Conservation (phyloP, 2,797 vertebrate species). For the Chloroceryle amazona region DNA sequence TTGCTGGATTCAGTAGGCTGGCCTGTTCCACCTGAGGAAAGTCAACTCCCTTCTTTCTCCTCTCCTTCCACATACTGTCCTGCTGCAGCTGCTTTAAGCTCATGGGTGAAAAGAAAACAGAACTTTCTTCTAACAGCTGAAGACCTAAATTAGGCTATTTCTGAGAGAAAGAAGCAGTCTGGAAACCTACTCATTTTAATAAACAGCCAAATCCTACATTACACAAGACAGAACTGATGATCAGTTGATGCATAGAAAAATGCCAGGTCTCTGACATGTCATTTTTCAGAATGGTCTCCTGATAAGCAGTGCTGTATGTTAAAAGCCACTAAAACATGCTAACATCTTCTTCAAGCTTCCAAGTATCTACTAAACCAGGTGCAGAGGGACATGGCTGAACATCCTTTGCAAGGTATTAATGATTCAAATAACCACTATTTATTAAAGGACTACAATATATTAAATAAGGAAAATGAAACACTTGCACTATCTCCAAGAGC, state of each 20-base stretch:
- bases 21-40: background rate
- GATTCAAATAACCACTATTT: constrained; percentile 37
- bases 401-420: constrained; percentile 10
- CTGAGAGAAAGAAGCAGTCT: background rate
- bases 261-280: background rate
- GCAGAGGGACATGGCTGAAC: constrained; percentile 19
- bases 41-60: background rate
- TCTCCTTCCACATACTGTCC: background rate
- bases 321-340: constrained; percentile 19
- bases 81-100: background rate
- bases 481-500: constrained; percentile 24
- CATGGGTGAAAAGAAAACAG: background rate
- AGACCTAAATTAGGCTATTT: background rate
- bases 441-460: constrained; percentile 39
- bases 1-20: background rate
- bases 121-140: background rate
- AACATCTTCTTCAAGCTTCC: constrained; percentile 26
- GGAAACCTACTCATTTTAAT: background rate
- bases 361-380: constrained; percentile 21
- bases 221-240: background rate
- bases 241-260: constrained; percentile 13
- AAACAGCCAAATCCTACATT: background rate
- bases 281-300: constrained; percentile 8
- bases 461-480: constrained; percentile 30
- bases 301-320: background rate